Percentiles rank a stretch among this genome's conserved stretches.
phyloP scores from a whole-genome alignment of 2,113 vertebrate genomes.

The Lota lota region DNA sequence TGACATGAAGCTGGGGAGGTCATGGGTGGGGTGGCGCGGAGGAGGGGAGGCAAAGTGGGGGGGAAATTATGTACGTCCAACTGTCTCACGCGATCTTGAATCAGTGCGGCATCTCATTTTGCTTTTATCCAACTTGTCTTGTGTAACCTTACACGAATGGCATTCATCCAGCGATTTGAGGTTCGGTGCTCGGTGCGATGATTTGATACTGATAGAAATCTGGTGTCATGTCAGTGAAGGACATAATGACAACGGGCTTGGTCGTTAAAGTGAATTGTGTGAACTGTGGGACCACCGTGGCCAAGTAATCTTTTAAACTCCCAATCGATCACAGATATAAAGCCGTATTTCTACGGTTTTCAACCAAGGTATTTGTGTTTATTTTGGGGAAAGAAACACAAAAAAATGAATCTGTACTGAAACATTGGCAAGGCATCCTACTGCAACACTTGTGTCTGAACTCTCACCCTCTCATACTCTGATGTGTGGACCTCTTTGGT shows the following conservation, averaged over 20 bases:
- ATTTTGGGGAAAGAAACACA: too few species aligned
- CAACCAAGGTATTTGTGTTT: too few species aligned
- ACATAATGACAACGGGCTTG: conserved; percentile 43
- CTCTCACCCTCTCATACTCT: too few species aligned
- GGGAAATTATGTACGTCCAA: conserved; percentile 30
- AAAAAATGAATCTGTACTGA: conserved; percentile 31
- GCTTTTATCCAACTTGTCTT: conserved; percentile 39
- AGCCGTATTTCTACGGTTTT: too few species aligned
- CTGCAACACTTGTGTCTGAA: too few species aligned
- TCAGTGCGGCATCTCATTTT: conserved; percentile 28
- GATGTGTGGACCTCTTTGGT: too few species aligned
- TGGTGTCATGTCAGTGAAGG: conserved; percentile 43
- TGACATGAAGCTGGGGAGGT: conserved; percentile 49
- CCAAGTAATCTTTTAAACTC: too few species aligned
- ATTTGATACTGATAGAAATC: conserved; percentile 61
- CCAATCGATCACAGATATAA: too few species aligned
- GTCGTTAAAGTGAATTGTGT: conserved; percentile 36
- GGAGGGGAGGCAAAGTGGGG: conserved; percentile 21
- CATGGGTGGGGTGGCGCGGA: conserved; percentile 22
- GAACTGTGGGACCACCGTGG: too few species aligned
- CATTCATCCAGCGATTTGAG: conserved; percentile 52
- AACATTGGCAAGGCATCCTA: conserved; percentile 25
- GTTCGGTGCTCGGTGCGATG: conserved; percentile 30
- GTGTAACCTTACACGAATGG: conserved; percentile 54
- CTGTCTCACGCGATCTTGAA: conserved; percentile 63